These are phyloP conservation scores for Sarcophaga subvicina DNA, from an alignment of 2,888 invertebrate genomes.

Conservation along the genomic window DNA sequence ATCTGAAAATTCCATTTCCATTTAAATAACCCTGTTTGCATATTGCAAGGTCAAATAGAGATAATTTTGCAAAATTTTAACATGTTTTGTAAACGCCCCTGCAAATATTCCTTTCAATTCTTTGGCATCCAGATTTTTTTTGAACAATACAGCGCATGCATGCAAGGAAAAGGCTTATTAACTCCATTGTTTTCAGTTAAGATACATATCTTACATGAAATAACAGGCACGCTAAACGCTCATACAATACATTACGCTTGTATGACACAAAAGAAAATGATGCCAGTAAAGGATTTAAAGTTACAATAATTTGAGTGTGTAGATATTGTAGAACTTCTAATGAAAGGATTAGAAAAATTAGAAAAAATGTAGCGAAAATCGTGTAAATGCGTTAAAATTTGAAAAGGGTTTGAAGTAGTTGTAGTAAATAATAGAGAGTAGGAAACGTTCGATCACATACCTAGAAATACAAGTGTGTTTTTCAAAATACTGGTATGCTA, in stretches of 20 bases:
- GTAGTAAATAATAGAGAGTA: too few relatives aligned
- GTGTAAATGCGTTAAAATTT: too few relatives aligned
- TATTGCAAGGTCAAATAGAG: slow-evolving; percentile 35
- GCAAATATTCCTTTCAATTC: slow-evolving; percentile 35
- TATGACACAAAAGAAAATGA: neutral
- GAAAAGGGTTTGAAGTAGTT: too few relatives aligned
- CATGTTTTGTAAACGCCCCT: slow-evolving; percentile 57
- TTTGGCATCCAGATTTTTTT: neutral
- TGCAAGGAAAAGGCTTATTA: slow-evolving; percentile 43
- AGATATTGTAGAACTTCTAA: slow-evolving; percentile 43
- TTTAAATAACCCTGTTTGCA: slow-evolving; percentile 1
- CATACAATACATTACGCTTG: neutral
- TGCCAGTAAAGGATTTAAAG: slow-evolving; percentile 45
- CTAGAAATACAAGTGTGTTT: too few relatives aligned
- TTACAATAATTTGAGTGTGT: neutral
- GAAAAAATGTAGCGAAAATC: slow-evolving; percentile 4
- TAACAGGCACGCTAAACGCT: neutral
- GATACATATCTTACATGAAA: slow-evolving; percentile 34
- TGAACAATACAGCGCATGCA: slow-evolving; percentile 7
- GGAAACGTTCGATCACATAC: too few relatives aligned
- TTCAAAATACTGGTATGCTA: too few relatives aligned
- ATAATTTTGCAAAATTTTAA: slow-evolving; percentile 46
- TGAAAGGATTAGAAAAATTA: slow-evolving; percentile 49
- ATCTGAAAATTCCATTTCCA: slow-evolving; percentile 2
- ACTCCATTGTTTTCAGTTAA: slow-evolving; percentile 27